Evolutionary conservation across 1,140 invertebrate genomes (phyloP).

Genomic region (Sitobion miscanthi): DNA sequence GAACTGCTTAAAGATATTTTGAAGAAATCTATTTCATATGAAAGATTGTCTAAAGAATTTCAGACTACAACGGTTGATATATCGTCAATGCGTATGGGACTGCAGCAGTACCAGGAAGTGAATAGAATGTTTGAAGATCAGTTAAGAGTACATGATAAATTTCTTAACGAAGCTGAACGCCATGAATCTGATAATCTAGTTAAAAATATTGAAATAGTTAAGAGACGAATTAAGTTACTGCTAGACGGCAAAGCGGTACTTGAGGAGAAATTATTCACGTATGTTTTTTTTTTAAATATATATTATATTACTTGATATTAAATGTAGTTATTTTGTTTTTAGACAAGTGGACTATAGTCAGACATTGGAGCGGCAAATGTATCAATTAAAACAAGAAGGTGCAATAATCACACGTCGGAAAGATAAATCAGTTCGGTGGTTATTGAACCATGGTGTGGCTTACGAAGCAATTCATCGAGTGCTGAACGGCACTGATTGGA

Average conservation of each 20-base stretch:
- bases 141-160: slow-evolving; percentile 79
- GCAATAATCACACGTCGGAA: slow-evolving; percentile 63
- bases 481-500: slow-evolving; percentile 64
- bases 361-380: slow-evolving; percentile 86
- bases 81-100: slow-evolving; percentile 79
- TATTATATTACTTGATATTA: neutral
- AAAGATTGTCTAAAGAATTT: slow-evolving; percentile 77
- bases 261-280: slow-evolving; percentile 74
- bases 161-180: slow-evolving; percentile 79
- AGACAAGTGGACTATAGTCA: slow-evolving; percentile 78
- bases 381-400: slow-evolving; percentile 84
- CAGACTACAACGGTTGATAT: slow-evolving; percentile 79
- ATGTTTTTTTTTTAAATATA: neutral
- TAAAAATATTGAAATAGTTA: slow-evolving; percentile 79
- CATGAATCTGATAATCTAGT: slow-evolving; percentile 82
- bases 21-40: slow-evolving; percentile 75
- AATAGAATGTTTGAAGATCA: slow-evolving; percentile 90
- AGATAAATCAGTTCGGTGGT: slow-evolving; percentile 65
- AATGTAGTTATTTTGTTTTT: neutral
- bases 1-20: slow-evolving; percentile 77
- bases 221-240: slow-evolving; percentile 72
- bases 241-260: slow-evolving; percentile 76
- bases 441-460: slow-evolving; percentile 72
- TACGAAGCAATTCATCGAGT: slow-evolving; percentile 72
- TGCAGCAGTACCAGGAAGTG: slow-evolving; percentile 86